Percentiles rank a stretch among this genome's conserved stretches.
These are phyloP conservation scores for Parotia lawesii DNA, from an alignment of 2,113 vertebrate species.

Conservation along the genomic window DNA sequence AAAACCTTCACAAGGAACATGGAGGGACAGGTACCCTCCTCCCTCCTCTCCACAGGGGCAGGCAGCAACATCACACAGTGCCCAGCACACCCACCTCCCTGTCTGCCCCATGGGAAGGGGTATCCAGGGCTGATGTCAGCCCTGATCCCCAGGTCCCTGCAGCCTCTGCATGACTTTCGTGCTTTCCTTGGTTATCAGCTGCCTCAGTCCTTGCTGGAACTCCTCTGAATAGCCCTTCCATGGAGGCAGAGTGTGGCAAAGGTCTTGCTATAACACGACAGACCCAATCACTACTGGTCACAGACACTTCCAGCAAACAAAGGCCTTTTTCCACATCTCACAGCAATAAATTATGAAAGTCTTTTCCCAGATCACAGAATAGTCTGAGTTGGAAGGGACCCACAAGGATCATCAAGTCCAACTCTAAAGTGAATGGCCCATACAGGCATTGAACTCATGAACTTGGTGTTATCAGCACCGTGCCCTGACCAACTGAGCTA, in stretches of 20 bases:
- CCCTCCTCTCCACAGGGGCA: background rate
- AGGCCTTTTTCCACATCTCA: background rate
- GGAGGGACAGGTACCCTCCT: background rate
- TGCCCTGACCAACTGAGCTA: background rate
- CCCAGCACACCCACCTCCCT: background rate
- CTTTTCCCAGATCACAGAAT: background rate
- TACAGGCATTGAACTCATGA: background rate
- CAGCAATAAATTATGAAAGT: background rate
- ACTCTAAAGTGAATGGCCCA: fast-evolving
- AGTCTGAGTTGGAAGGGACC: background rate
- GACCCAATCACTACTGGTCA: background rate
- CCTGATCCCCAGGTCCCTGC: background rate
- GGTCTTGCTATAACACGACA: background rate
- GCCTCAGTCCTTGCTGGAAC: background rate
- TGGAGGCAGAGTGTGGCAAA: background rate
- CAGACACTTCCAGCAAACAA: background rate
- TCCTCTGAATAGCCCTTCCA: background rate
- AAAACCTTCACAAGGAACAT: background rate
- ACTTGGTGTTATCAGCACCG: background rate
- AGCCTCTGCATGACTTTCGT: background rate
- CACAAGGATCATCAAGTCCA: background rate
- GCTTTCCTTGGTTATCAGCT: background rate
- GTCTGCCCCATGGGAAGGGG: background rate
- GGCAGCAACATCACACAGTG: background rate
- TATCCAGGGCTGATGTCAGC: background rate